phyloP scores from a whole-genome alignment of 2,113 vertebrate genomes.

The Callorhinus ursinus region DNA sequence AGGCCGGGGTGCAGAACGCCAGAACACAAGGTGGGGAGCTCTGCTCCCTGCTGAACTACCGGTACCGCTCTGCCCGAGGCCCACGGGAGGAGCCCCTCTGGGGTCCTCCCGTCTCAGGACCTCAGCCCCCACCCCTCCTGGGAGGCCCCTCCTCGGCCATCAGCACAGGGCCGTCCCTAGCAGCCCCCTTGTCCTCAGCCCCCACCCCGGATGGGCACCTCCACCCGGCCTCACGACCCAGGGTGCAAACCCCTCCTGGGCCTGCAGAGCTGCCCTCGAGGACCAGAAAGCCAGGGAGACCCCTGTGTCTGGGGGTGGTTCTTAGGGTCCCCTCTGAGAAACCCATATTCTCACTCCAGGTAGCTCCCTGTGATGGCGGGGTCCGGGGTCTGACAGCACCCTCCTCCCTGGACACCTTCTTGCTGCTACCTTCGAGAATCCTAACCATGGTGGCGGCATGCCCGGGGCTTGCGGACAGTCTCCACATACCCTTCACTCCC shows the following conservation, averaged over 20 bases:
- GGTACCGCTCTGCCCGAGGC: neutral
- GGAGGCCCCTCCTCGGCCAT: accelerated
- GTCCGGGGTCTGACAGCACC: neutral
- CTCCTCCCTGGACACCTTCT: no score
- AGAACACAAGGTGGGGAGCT: neutral
- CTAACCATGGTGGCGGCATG: neutral
- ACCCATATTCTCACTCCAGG: no score
- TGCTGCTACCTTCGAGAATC: neutral
- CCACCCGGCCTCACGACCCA: neutral
- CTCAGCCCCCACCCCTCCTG: neutral
- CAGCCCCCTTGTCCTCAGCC: neutral
- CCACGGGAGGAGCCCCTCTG: neutral
- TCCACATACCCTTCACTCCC: neutral
- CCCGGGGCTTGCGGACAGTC: no score
- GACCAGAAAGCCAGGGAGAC: neutral
- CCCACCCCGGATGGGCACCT: neutral
- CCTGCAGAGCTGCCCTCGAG: neutral
- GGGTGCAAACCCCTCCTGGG: neutral
- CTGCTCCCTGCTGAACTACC: neutral
- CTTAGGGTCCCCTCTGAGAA: neutral
- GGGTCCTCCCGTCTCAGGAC: neutral
- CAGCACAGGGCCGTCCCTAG: neutral
- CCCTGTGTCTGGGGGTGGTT: neutral
- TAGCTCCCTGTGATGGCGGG: neutral
- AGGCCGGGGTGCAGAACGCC: neutral